phyloP scores from a whole-genome alignment of 2,888 invertebrate genomes.

The Tromatobia lineatoria region DNA sequence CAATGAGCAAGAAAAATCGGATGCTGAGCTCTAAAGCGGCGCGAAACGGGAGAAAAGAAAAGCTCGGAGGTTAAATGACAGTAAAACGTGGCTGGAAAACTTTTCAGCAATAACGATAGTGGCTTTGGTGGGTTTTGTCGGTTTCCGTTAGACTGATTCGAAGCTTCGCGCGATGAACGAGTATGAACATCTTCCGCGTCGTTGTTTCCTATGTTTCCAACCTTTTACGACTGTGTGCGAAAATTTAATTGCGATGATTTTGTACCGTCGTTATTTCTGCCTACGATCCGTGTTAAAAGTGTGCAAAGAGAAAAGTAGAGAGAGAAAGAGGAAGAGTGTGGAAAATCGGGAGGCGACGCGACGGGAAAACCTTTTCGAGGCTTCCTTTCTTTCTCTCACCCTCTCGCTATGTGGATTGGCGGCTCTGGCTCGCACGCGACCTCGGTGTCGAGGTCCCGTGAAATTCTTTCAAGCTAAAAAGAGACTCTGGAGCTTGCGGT shows the following conservation, averaged over 20 bases:
- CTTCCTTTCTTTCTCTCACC: conserved; percentile 63
- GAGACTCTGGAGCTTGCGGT: conserved; percentile 23
- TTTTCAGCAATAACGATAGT: conserved; percentile 65
- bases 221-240: conserved; percentile 56
- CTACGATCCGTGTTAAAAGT: conserved; percentile 64
- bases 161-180: conserved; percentile 19
- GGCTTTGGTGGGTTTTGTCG: conserved; percentile 54
- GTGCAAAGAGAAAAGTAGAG: conserved; percentile 7
- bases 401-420: conserved; percentile 18
- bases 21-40: conserved; percentile 38
- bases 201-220: conserved; percentile 27
- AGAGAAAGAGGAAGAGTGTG: background rate
- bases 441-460: conserved; percentile 36
- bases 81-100: conserved; percentile 60
- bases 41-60: conserved; percentile 5
- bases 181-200: background rate
- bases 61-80: conserved; percentile 45
- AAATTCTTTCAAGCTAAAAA: conserved; percentile 49
- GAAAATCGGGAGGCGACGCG: conserved; percentile 26
- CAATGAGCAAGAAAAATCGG: conserved; percentile 27
- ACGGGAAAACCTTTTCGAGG: conserved; percentile 37
- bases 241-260: conserved; percentile 76
- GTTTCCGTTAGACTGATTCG: conserved; percentile 24
- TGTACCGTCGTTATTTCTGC: conserved; percentile 72
- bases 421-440: conserved; percentile 20